Base-by-base conservation (phyloP, 2,888 invertebrate genomes). In the Drosophila robusta region DNA sequence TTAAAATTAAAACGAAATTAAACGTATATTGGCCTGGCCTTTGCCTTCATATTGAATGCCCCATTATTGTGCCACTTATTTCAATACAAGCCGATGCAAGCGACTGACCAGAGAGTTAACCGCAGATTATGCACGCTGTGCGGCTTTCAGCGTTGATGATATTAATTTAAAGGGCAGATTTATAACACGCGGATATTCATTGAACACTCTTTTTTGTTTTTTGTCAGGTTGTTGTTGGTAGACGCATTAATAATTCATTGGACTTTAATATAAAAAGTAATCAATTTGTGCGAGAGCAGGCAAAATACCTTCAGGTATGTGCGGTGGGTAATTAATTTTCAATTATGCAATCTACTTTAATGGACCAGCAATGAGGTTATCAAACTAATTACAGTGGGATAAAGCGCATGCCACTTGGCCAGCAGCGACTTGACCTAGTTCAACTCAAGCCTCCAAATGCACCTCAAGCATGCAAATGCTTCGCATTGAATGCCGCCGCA, bases 251-350 rank as follows among this genome's bases (percentile, higher is more conserved):
- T 67, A 67, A 66, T 71, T 38, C 68, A 70, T 52, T 39, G 70
- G 65, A 50, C 61, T 70, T 78, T 54, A 70, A 68, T 61, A 32
- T 14, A 12, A 52, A 66, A 78, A 71, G 56, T 70, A 70, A 63
- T 63, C 46, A 68, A 68, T 79, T 69, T 57, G 62, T 50, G 24
- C 42, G 16, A 4, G 11, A 42, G 14, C 39, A 18, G 41, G 29
- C 41, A 14, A 42, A 62, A 32, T 29, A 29, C 42, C 44, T 38
- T 58, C 36, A 65, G 62, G 45, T 39, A 51, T 49, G 54, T 46
- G 60, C 46, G 56, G 24, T 32, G 51, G 46, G 73, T 76, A 80
- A 83, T 86, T 83, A 80, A 70, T 74, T 71, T 72, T 72, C 69
- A 83, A 86, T 86, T 86, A 83, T 67, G 68, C 57, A 62, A 39